Base-by-base conservation (phyloP, 1,140 invertebrate species). In the Amyelois transitella region DNA sequence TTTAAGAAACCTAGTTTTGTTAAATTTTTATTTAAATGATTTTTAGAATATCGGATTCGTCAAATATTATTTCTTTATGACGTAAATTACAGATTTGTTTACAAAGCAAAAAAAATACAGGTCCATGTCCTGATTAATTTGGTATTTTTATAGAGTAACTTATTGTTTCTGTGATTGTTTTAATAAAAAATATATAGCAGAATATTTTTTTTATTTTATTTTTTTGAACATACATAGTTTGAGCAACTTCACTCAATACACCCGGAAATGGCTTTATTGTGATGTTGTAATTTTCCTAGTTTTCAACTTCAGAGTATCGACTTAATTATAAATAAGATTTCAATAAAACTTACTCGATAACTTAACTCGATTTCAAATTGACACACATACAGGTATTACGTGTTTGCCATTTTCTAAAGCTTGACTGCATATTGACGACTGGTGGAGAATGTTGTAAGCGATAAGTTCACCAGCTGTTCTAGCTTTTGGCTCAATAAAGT, bases 101-200 rank as follows among this genome's bases (percentile, higher is more conserved):
- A 32, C 45, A 55, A 44, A 48, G 43, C 49, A 22, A 45, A 18
- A 38, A 59, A 50, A 54, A 50, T 14, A 12, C 45, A 48, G 45
- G 49, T 67, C 60, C n/a, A 58, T 62, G 54, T 64, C 54, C 54
- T 66, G 62, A 63, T 58, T 61, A 62, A 58, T 64, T 75, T 69
- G 63, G 62, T 69, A 71, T 66, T 66, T 66, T 57, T 60, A 58
- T 65, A 72, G 66, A 53, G 62, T 72, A 77, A 72, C 80, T 77
- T 77, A 77, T 78, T 75, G 64, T 75, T 66, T 70, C 77, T 75
- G 77, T 79, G 72, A 79, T 82, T 77, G 69, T 79, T 77, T 63
- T 51, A 72, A 75, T 75, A 72, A 74, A 72, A 67, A 66, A 58
- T 69, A 69, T 72, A 53, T 57, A 54, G 55, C 55, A 48, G 21